Base-by-base conservation (phyloP, 2,888 invertebrate species). In the Pemphredon lugubris region DNA sequence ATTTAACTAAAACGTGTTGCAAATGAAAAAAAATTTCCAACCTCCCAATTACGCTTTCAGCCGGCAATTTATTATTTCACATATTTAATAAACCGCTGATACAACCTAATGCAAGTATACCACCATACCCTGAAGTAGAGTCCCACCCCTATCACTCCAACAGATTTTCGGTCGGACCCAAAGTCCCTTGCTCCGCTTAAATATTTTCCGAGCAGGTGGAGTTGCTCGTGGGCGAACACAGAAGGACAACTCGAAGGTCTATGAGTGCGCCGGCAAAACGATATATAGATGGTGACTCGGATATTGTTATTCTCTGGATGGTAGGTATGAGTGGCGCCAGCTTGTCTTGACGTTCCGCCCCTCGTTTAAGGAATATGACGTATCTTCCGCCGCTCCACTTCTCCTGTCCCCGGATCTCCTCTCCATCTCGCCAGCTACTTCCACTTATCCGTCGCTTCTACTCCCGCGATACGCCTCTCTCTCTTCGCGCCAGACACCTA, bases 291-390 rank as follows among this genome's bases (percentile, higher is more conserved):
- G 68, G 73, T 79, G 71, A 71, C 67, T 61, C 42, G 73, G 69
- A 79, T 79, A 79, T 79, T 79, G 79, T 79, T 79, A 79, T 79
- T 79, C 79, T 70, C 70, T 59, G 53, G 74, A 53, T 66, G 59
- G 59, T 59, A 57, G 64, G 79, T 82, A 79, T 82, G 83, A 81
- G 81, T 76, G 75, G 83, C 83, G 76, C 76, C 83, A 82, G 83
- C 82, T 83, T 82, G 81, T 75, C 77, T 73, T 79, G 83, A 83
- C 83, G 83, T 83, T 76, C 69, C 74, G 64, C 26, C 71, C 82
- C 83, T 81, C 82, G 73, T 83, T 83, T 75, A 79, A 79, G 79
- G 79, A 78, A 79, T 79, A 69, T 73, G 73, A 73, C 73, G 73
- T 73, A 63, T 73, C 57, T 59, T 75, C 75, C 70, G 60, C 63